Conservation (phyloP, 92 coral and sea anemone genomes). For the Muricea muricata region DNA sequence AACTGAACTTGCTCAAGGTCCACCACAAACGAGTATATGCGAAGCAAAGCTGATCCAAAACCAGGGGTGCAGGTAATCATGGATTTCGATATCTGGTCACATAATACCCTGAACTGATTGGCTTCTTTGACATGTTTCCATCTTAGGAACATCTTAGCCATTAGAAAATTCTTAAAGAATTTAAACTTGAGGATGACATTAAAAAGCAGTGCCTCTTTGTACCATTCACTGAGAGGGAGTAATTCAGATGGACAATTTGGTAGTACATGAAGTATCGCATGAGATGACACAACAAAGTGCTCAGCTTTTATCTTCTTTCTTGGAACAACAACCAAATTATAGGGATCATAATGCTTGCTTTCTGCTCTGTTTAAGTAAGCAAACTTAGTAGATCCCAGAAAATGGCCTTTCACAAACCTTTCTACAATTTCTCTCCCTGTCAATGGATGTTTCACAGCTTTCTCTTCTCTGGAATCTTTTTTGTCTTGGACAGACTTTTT, state of each 20-base stretch:
- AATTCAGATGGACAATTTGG: constrained; percentile 88
- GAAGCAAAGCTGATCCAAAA: constrained; percentile 94
- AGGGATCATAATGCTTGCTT: constrained; percentile 85
- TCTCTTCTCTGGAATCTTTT: constrained; percentile 23
- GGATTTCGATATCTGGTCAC: constrained; percentile 72
- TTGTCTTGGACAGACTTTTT: constrained; percentile 30
- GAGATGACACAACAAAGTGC: constrained; percentile 94
- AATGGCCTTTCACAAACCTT: constrained; percentile 81
- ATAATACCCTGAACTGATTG: constrained; percentile 74
- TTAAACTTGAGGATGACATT: constrained; percentile 77
- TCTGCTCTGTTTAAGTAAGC: constrained; percentile 88
- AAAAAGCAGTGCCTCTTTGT: constrained; percentile 85
- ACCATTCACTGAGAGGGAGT: constrained; percentile 88
- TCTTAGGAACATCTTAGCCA: constrained; percentile 81
- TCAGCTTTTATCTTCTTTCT: constrained; percentile 88
- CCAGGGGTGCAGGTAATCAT: constrained; percentile 86
- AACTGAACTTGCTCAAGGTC: constrained; percentile 88
- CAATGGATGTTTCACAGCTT: constrained; percentile 45
- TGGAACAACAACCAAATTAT: constrained; percentile 82
- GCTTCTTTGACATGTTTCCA: constrained; percentile 83
- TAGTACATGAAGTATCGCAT: constrained; percentile 85
- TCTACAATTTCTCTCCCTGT: constrained; percentile 93
- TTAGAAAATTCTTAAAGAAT: constrained; percentile 88
- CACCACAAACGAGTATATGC: constrained; percentile 80
- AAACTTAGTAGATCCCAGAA: constrained; percentile 86